Evolutionary conservation across 2,113 vertebrate genomes (phyloP), one percentile per base, ranked within the genome.

Genomic region (Clarias gariepinus): DNA sequence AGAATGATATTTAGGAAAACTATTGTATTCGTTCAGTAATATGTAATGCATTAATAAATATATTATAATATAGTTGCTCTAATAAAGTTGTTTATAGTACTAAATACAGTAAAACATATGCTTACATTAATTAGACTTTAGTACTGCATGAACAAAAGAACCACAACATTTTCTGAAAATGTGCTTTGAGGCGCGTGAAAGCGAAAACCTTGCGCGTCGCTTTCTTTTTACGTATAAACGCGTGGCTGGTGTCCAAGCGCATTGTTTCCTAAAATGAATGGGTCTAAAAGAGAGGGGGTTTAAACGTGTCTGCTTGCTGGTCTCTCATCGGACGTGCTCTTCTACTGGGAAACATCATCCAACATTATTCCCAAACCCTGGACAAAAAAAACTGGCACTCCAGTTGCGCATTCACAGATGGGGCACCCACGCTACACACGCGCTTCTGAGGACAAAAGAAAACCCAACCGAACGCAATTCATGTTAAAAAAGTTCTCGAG

Each of bases 341-440:
- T 16, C 6, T 77, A 77, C 73, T n/a, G 55, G 21, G 57, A 41
- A 81, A 61, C 78, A 81, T 23, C 57, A 9, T 61, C 28, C 57
- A 77, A 74, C 25, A 58, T 82, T 66, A n/a, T 87, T 87, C 83
- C 83, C 88, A 87, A 81, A 68, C 60, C 60, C 25, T 68, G 41
- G 41, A 81, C 78, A 74, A 89, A 85, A 78, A 83, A 76, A 52
- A 0, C 73, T 63, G 33, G 19, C 71, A 83, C 78, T 88, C n/a
- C 52, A 60, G 52, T 81, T 73, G 60, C 80, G 64, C 68, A 15
- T 63, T 80, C 86, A 82, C 90, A 92, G 89, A 92, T 92, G 91
- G 91, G 83, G 60, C 30, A 88, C 90, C 90, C 74, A 91, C 82
- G 90, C 91, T 84, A 82, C 47, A 85, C 84, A 88, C 11, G 36